A percentile compares a stretch with the other conserved stretches of the same genome.
These are phyloP conservation scores for Ophion obscuratus DNA, from an alignment of 2,888 invertebrate genomes.

Conservation along the genomic window DNA sequence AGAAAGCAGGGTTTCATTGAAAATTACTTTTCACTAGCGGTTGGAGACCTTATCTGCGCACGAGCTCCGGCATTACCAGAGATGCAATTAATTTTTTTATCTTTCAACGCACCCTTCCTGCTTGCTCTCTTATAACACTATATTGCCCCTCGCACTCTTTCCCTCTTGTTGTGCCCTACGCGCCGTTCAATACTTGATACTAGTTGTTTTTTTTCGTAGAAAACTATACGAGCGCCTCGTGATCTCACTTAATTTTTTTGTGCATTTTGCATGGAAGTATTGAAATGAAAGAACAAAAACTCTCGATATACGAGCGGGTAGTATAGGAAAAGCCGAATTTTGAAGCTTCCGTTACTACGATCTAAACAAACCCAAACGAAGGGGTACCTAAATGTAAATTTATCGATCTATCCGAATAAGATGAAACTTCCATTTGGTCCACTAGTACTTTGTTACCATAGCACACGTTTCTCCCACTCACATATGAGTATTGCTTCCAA, in stretches of 20 bases:
- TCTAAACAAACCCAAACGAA: too few species aligned
- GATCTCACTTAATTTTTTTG: conserved; percentile 45
- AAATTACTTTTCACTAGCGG: conserved; percentile 69
- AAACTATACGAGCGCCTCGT: conserved; percentile 24
- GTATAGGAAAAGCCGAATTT: too few species aligned
- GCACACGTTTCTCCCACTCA: too few species aligned
- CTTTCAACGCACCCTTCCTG: conserved; percentile 24
- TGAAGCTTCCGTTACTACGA: too few species aligned
- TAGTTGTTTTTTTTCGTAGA: not conserved
- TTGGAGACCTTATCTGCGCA: conserved; percentile 59
- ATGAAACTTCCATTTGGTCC: too few species aligned
- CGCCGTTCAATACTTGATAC: not conserved
- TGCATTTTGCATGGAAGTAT: not conserved
- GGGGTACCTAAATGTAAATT: too few species aligned
- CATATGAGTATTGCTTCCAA: too few species aligned
- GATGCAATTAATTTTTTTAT: conserved; percentile 68
- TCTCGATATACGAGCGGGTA: not conserved
- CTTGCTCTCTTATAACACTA: not conserved
- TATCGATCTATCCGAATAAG: too few species aligned
- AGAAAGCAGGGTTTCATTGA: conserved; percentile 70
- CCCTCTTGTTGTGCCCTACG: not conserved
- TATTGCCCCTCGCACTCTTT: conserved; percentile 1
- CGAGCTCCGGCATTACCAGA: conserved; percentile 59
- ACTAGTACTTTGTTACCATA: too few species aligned
- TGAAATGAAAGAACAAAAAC: not conserved